Percentiles rank a stretch among this genome's conserved stretches.
Conservation (phyloP, 2,888 invertebrate genomes). For the Cremastinae sp. region DNA sequence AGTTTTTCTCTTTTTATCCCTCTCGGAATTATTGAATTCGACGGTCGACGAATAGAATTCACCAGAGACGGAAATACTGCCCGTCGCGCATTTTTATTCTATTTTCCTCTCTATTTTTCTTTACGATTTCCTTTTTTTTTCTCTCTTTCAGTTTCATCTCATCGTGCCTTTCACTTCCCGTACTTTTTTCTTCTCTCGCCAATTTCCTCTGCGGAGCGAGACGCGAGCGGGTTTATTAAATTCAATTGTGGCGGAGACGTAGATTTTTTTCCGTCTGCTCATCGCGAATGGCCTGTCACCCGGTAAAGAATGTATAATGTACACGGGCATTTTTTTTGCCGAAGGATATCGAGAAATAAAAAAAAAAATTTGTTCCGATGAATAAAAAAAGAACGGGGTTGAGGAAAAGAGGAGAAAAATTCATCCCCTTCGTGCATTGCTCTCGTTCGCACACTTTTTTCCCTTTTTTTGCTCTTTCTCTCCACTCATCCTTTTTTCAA, state of each 20-base stretch:
- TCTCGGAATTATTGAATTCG: conserved; percentile 54
- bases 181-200: conserved; percentile 40
- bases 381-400: conserved; percentile 11
- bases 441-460: conserved; percentile 4
- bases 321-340: neutral
- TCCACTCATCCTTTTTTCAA: conserved; percentile 19
- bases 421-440: conserved; percentile 1
- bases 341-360: neutral
- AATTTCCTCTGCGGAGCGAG: conserved; percentile 49
- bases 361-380: too few relatives aligned
- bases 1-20: neutral
- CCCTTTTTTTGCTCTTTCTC: conserved; percentile 33
- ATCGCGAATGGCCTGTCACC: conserved; percentile 3
- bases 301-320: neutral
- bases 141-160: conserved; percentile 7
- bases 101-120: conserved; percentile 30
- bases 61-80: conserved; percentile 8
- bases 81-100: conserved; percentile 27
- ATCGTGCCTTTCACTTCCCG: neutral
- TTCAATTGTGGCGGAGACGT: conserved; percentile 57
- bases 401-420: neutral
- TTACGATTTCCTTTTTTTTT: conserved; percentile 50
- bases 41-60: conserved; percentile 46
- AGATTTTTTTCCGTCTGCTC: conserved; percentile 41
- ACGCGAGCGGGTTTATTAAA: conserved; percentile 50